These are phyloP conservation scores for Rallus limicola DNA, from an alignment of 2,113 vertebrate species.

Conservation along the genomic window DNA sequence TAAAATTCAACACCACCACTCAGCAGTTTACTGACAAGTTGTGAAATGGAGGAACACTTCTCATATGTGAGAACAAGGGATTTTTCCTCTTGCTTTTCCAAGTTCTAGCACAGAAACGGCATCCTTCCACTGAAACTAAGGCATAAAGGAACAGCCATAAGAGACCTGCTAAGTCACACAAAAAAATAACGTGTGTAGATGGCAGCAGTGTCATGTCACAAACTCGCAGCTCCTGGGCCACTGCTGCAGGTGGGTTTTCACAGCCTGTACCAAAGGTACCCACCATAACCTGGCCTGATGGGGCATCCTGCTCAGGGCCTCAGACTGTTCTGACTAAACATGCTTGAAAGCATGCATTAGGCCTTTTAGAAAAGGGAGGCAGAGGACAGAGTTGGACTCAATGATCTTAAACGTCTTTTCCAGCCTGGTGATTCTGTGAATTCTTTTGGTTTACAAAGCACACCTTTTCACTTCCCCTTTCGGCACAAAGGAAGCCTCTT, in stretches of 20 bases:
- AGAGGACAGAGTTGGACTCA: no score
- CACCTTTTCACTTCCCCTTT: background rate
- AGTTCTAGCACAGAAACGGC: background rate
- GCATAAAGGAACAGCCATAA: background rate
- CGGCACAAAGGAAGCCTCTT: background rate
- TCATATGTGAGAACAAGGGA: background rate
- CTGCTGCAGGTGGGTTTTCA: background rate
- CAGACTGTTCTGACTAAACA: background rate
- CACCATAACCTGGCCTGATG: background rate
- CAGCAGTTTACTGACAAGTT: background rate
- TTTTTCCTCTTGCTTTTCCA: background rate
- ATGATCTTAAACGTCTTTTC: no score
- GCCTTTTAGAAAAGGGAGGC: background rate
- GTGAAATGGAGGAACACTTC: background rate
- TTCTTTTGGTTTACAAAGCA: background rate
- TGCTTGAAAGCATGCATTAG: background rate
- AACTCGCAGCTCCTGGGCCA: no score
- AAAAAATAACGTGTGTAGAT: background rate
- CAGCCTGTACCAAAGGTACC: background rate
- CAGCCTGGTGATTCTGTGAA: no score
- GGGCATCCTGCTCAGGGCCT: background rate
- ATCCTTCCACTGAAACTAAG: background rate
- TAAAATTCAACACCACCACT: background rate
- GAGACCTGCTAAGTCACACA: background rate
- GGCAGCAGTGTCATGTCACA: background rate